Percentiles rank a stretch among this genome's conserved stretches.
Conservation (phyloP, 1,140 invertebrate species). For the Telenomus remus region DNA sequence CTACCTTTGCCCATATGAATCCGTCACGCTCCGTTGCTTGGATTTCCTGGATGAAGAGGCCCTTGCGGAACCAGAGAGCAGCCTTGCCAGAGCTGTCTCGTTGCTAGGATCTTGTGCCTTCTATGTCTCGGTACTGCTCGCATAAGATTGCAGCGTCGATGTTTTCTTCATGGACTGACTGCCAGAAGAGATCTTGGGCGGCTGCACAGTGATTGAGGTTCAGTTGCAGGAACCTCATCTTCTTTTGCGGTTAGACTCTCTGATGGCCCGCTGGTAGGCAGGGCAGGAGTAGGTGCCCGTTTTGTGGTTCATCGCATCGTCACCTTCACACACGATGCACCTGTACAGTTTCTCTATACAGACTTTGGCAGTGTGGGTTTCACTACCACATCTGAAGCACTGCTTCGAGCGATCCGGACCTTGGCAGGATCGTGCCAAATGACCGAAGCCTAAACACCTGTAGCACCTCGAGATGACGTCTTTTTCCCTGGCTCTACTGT, state of each 20-base stretch:
- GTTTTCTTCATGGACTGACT: not conserved
- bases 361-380: slow-evolving; percentile 13
- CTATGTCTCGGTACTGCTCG: not conserved
- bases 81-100: not conserved
- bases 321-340: slow-evolving; percentile 3
- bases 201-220: slow-evolving; percentile 18
- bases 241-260: not conserved
- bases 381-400: slow-evolving; percentile 40
- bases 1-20: not conserved
- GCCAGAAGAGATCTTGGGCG: slow-evolving; percentile 7
- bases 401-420: slow-evolving; percentile 32
- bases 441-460: slow-evolving; percentile 23
- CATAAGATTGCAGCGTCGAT: slow-evolving; percentile 6
- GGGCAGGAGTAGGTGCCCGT: slow-evolving; percentile 12
- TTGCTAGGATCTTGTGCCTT: not conserved
- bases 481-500: slow-evolving; percentile 19
- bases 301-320: not conserved
- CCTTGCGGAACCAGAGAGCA: slow-evolving; percentile 1
- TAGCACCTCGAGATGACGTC: not conserved
- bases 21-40: slow-evolving; percentile 1
- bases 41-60: not conserved
- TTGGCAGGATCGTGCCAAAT: slow-evolving; percentile 32
- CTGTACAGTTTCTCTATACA: slow-evolving; percentile 8
- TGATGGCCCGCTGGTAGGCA: not conserved
- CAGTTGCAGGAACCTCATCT: slow-evolving; percentile 20